Base-by-base conservation (phyloP, 2,797 vertebrate genomes). In the Paratrypauchen microcephalus region DNA sequence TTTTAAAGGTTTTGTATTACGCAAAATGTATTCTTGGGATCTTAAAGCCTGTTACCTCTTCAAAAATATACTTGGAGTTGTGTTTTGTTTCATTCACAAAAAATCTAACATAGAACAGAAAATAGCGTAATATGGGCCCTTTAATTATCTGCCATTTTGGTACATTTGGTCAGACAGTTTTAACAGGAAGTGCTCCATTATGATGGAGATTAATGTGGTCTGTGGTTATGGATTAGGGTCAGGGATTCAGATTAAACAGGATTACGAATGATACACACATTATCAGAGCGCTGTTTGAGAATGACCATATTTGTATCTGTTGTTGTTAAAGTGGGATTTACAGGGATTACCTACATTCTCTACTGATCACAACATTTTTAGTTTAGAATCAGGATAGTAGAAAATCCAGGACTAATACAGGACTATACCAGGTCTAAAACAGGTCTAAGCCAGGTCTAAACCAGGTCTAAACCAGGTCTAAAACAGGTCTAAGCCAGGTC, bases 171-270 rank as follows among this genome's bases (percentile, higher is more conserved):
- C 3, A 57, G 7, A 26, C 2, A 0, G 12, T 56, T 5, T 12
- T 28, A 18, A 6, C 8, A 36, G 7, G 19, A 36, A 60, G 18
- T 32, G 28, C 18, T 19, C 19, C 3, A 13, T 48, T 64, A 18
- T 19, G 13, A 7, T 1, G n/a, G n/a, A n/a, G n/a, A n/a, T n/a
- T n/a, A n/a, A n/a, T n/a, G n/a, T n/a, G n/a, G 26, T 21, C 19
- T 21, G 28, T n/a, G 30, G 32, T 36, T 36, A 60, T 12, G n/a
- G 81, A 89, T 88, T 83, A 81, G 70, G 77, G 81, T 83, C 73
- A 86, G 74, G 76, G 72, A 13, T 76, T 74, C 65, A 73, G 77
- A 88, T 86, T 85, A 69, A 76, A 32, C 5, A 1, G 63, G 23
- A 74, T 65, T 65, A 65, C 18, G 30, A 12, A 61, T 61, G n/a